These are phyloP conservation scores for Zingel zingel DNA, from an alignment of 2,113 vertebrate genomes.

Conservation along the genomic window DNA sequence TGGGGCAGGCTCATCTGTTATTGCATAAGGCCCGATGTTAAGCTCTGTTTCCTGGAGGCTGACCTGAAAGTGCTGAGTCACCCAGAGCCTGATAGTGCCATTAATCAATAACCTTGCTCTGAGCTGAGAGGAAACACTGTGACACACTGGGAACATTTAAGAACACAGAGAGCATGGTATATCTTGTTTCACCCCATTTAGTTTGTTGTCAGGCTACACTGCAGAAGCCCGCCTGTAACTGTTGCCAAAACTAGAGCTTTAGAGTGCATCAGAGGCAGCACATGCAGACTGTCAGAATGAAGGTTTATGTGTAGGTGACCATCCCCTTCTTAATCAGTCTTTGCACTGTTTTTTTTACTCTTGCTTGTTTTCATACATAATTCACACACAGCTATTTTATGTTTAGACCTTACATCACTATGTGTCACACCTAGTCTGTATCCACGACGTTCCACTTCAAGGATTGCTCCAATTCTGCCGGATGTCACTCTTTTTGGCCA, in stretches of 20 bases:
- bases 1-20: slow-evolving; percentile 27
- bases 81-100: slow-evolving; percentile 18
- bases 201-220: slow-evolving; percentile 5
- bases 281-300: background rate
- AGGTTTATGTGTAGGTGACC: background rate
- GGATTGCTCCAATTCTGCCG: too few species aligned
- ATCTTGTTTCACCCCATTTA: background rate
- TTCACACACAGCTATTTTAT: background rate
- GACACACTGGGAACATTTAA: slow-evolving; percentile 21
- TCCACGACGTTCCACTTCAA: too few species aligned
- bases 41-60: slow-evolving; percentile 29
- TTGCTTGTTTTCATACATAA: background rate
- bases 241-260: background rate
- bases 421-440: background rate
- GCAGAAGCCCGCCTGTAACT: background rate
- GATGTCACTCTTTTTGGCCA: too few species aligned
- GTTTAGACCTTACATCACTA: background rate
- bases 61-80: slow-evolving; percentile 60
- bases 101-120: slow-evolving; percentile 57
- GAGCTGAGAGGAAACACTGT: slow-evolving; percentile 32
- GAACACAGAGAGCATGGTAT: slow-evolving; percentile 1
- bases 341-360: background rate
- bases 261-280: background rate
- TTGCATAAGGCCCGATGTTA: slow-evolving; percentile 6
- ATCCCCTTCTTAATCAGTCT: accelerated